These are phyloP conservation scores for Spodoptera litura DNA, from an alignment of 1,140 invertebrate genomes.

Conservation along the genomic window DNA sequence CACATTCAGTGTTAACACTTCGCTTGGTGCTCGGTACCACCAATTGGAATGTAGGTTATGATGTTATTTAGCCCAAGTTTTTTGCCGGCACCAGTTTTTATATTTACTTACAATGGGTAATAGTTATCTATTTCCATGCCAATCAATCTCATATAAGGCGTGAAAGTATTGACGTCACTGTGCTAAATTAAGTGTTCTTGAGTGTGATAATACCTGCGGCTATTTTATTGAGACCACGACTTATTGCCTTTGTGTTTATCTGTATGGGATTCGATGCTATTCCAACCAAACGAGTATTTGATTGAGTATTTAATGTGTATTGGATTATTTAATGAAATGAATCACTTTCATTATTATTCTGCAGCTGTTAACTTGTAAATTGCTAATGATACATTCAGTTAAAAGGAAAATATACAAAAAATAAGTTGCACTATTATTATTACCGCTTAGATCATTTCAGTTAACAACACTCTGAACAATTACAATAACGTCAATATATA, in stretches of 20 bases:
- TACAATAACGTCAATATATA: not conserved
- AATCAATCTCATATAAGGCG: constrained; percentile 80
- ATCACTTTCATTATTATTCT: not conserved
- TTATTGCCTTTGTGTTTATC: constrained; percentile 12
- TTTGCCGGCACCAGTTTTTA: constrained; percentile 80
- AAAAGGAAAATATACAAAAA: too few species aligned
- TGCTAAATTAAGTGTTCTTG: constrained; percentile 71
- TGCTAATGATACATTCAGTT: too few species aligned
- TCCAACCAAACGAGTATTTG: not conserved
- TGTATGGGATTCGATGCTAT: constrained; percentile 11
- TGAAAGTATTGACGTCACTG: constrained; percentile 83
- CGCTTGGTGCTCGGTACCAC: constrained; percentile 66
- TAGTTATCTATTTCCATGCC: constrained; percentile 81
- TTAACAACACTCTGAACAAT: too few species aligned
- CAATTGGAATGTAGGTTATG: constrained; percentile 84
- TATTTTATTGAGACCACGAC: constrained; percentile 55
- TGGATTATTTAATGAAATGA: not conserved
- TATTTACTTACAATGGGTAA: constrained; percentile 79
- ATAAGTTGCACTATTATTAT: too few species aligned
- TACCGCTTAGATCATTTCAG: too few species aligned
- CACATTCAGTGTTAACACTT: constrained; percentile 71
- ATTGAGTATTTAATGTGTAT: not conserved
- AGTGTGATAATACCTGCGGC: constrained; percentile 62
- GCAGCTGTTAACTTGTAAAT: too few species aligned
- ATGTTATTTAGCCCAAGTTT: constrained; percentile 82